Base-by-base conservation (phyloP, 1,140 invertebrate genomes). In the Episyrphus balteatus region DNA sequence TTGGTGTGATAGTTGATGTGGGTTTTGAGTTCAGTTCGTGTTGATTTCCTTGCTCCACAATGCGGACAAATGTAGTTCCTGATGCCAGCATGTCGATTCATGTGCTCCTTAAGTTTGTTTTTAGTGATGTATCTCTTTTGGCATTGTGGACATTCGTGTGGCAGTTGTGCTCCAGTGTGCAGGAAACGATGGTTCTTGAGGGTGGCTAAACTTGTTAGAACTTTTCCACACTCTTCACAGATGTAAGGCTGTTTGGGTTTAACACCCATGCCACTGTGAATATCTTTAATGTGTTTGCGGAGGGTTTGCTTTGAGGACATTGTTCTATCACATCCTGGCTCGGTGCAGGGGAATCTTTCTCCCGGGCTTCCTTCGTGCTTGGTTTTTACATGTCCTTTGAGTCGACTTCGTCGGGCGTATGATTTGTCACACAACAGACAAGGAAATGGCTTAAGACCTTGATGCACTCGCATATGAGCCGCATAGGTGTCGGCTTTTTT, bases 111-210 rank as follows among this genome's bases (percentile, higher is more conserved):
- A 12, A 67, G 48, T 0, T 58, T 58, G 21, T 58, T 61, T 38
- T 66, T 66, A 5, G 62, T 62, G 6, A 62, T 58, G 45, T 66
- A 67, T n/a, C 59, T 52, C 44, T 67, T 64, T 39, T 73, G 73
- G 48, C 75, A 77, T 1, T 74, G 75, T 44, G 76, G 75, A 51
- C 75, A 78, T 1, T 73, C 70, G 36, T 74, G 75, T 0, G 74
- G 75, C 34, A 74, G 68, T 55, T 75, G 73, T 26, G 74, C 74
- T 12, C 74, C 74, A 50, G 62, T 61, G 42, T 77, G 75, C 17
- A 74, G 76, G 41, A 74, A 74, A 48, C 74, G 75, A 48, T 77
- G 75, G 46, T 75, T 66, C 42, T 66, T 66, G 6, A 66, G 48
- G 2, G 62, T 62, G 60, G 62, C 65, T 2, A 60, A 62, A 42